Evolutionary conservation across 2,888 invertebrate species (phyloP).

Genomic region (Lithophane ornitopus): DNA sequence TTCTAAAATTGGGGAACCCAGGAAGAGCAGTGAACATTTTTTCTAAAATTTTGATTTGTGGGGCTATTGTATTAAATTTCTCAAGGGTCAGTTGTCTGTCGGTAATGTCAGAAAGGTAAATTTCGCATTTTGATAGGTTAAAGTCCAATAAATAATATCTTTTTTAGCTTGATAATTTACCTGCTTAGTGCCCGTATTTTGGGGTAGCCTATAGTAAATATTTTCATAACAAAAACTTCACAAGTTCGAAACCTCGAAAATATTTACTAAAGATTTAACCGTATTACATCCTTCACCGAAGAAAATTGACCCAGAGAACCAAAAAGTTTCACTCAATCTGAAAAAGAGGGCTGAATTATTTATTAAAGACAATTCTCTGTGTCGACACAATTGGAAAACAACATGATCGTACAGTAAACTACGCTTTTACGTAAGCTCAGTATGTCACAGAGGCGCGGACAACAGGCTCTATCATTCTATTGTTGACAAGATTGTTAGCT

Average conservation of each 20-base stretch:
- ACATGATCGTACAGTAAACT: conserved; percentile 45
- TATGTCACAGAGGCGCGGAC: conserved; percentile 65
- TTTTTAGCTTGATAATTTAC: background rate
- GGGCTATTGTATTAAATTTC: too few relatives aligned
- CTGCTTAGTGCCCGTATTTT: background rate
- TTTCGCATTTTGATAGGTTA: too few relatives aligned
- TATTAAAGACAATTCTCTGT: background rate
- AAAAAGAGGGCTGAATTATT: background rate
- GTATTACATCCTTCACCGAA: background rate
- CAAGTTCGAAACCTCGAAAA: background rate
- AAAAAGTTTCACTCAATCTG: background rate
- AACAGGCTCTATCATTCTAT: conserved; percentile 66
- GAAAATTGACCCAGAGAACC: background rate
- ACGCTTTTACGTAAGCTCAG: conserved; percentile 68
- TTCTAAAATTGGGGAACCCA: too few relatives aligned
- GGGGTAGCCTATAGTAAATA: background rate
- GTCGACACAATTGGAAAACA: conserved; percentile 60
- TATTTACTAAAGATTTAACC: background rate
- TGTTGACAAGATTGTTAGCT: conserved; percentile 58
- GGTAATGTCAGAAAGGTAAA: too few relatives aligned
- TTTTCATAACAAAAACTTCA: background rate
- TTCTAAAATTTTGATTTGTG: too few relatives aligned
- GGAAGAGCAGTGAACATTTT: too few relatives aligned
- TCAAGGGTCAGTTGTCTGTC: too few relatives aligned
- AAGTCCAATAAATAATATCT: too few relatives aligned